A percentile compares a stretch with the other conserved stretches of the same genome.
These are phyloP conservation scores for Eupithecia vulgata DNA, from an alignment of 2,888 invertebrate species.

Conservation along the genomic window DNA sequence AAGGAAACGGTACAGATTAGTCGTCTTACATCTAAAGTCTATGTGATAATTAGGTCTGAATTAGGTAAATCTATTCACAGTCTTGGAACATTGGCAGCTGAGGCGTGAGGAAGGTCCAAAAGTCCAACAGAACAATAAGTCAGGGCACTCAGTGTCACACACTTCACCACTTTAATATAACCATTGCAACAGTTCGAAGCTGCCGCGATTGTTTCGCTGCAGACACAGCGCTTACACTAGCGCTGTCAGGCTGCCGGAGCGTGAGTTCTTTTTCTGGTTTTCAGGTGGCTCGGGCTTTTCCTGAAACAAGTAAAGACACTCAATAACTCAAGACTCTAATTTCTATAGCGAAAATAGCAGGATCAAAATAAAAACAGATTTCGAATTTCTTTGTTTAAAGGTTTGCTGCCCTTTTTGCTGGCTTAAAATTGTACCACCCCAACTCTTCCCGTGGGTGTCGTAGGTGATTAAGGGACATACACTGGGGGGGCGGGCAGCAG, in stretches of 20 bases:
- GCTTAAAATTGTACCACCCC: too few relatives aligned
- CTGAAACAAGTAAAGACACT: conserved; percentile 51
- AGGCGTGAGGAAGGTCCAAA: conserved; percentile 32
- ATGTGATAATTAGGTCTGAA: conserved; percentile 50
- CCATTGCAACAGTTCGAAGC: conserved; percentile 26
- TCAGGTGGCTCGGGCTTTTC: conserved; percentile 56
- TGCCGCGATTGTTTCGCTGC: conserved; percentile 43
- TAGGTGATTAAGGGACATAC: too few relatives aligned
- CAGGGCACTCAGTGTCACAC: conserved; percentile 48
- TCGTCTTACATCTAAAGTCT: conserved; percentile 53
- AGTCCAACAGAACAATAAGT: conserved; percentile 33
- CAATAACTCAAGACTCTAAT: too few relatives aligned
- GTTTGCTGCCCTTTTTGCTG: too few relatives aligned
- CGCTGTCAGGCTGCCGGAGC: conserved; percentile 75
- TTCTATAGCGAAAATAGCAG: too few relatives aligned
- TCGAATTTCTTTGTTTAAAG: too few relatives aligned
- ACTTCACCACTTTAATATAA: conserved; percentile 47
- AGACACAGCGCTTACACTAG: conserved; percentile 61
- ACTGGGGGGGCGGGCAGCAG: too few relatives aligned
- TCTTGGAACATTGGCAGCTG: conserved; percentile 67
- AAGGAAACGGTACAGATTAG: conserved; percentile 75
- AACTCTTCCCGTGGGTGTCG: too few relatives aligned
- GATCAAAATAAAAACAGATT: too few relatives aligned
- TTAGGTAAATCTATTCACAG: conserved; percentile 67
- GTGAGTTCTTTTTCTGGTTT: conserved; percentile 66